Base-by-base conservation (phyloP, 2,113 vertebrate species). In the Perca schrenkii region DNA sequence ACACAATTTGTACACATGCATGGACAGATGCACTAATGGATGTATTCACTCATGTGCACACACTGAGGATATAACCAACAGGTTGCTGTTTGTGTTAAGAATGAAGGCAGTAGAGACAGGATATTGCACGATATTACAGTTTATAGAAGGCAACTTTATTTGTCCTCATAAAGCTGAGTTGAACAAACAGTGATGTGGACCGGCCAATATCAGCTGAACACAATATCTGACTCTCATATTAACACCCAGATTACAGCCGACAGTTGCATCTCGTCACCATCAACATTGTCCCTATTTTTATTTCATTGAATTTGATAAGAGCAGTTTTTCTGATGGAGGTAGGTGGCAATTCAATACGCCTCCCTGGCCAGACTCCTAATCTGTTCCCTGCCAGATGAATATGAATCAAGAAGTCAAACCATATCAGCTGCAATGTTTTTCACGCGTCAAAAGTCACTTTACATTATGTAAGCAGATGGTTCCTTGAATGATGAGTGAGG, bases 381-480 rank as follows among this genome's bases (percentile, higher is more conserved):
- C 66, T 67, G 21, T 46, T 68, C 3, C 50, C 77, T 73, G 43
- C 61, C 57, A 3, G 21, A 49, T 72, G 65, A 84, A 79, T 75
- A 60, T 52, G 60, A 87, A 79, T 83, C n/a, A 75, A 73, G 57
- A 78, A 71, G 77, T 67, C n/a, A 85, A 79, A 82, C 76, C 74
- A 69, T 43, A 11, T 86, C 62, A 40, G 14, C 64, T 49, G 60
- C 53, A 28, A 36, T 54, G 71, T 68, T 86, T 83, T 86, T 73
- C 28, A 65, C 57, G 19, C 1, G 1, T 34, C 53, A 77, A 71
- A 80, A 63, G 77, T 82, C 75, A 34, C 4, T 70, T 71, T 50
- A 50, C 65, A 74, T 83, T 77, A 57, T 60, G 46, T 47, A 73
- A n/a, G 61, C 86, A 85, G 64, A 86, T 62, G 73, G 50, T 79